Conservation (phyloP, 2,888 invertebrate genomes). For the Osmoderma eremita region DNA sequence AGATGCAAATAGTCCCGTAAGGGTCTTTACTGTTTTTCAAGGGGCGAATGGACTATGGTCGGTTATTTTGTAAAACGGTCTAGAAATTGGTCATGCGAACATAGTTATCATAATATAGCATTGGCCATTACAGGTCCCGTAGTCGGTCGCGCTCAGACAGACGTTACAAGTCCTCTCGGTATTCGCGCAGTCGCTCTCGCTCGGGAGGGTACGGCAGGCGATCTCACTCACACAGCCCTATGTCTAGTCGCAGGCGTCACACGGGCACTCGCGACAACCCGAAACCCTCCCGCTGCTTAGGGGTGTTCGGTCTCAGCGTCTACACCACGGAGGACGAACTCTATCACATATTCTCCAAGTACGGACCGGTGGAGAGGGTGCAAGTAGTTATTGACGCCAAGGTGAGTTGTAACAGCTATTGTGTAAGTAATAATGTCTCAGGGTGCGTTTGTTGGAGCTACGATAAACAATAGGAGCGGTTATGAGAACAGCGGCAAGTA, state of each 20-base stretch:
- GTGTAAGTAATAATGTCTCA: no score
- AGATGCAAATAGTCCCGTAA: no score
- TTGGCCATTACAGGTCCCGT: conserved; percentile 62
- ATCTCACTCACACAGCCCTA: conserved; percentile 80
- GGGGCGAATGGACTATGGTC: no score
- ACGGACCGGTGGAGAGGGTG: conserved; percentile 90
- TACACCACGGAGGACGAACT: conserved; percentile 93
- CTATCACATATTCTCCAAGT: conserved; percentile 91
- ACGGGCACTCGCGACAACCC: conserved; percentile 87
- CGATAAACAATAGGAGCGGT: no score
- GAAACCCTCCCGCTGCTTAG: conserved; percentile 87
- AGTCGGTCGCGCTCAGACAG: conserved; percentile 72
- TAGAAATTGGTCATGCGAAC: neutral
- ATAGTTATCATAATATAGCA: conserved; percentile 1
- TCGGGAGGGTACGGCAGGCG: conserved; percentile 70
- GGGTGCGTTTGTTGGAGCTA: no score
- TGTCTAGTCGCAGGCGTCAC: conserved; percentile 83
- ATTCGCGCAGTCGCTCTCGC: conserved; percentile 72
- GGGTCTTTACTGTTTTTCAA: no score
- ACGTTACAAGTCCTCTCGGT: conserved; percentile 67
- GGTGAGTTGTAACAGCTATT: no score
- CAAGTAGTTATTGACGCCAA: conserved; percentile 97
- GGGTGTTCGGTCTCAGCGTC: conserved; percentile 93
- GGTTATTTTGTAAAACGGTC: neutral
- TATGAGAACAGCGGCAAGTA: no score